Percentiles rank a stretch among this genome's conserved stretches.
phyloP scores from a whole-genome alignment of 2,113 vertebrate genomes.

The Eleginops maclovinus region DNA sequence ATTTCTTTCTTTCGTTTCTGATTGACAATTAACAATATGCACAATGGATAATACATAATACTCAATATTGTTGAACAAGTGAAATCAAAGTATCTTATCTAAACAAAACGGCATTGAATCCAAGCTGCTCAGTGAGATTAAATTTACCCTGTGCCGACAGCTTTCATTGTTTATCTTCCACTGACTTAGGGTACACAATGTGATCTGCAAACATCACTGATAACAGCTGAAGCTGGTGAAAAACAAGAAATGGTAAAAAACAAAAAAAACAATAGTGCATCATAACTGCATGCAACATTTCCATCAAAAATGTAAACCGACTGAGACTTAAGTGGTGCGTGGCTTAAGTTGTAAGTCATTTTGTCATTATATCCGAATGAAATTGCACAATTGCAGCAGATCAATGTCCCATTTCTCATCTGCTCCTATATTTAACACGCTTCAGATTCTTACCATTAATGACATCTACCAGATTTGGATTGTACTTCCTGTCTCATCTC shows the following conservation, averaged over 20 bases:
- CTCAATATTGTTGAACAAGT: background rate
- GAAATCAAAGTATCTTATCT: background rate
- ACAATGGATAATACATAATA: background rate
- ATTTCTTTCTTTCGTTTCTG: too few relatives aligned
- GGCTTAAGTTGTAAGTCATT: too few relatives aligned
- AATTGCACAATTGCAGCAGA: too few relatives aligned
- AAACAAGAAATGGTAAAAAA: background rate
- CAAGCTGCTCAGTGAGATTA: slow-evolving; percentile 34
- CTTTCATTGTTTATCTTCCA: slow-evolving; percentile 22
- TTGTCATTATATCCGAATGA: too few relatives aligned
- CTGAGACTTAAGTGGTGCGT: too few relatives aligned
- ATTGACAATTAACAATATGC: background rate
- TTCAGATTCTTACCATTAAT: too few relatives aligned
- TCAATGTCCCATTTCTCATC: too few relatives aligned
- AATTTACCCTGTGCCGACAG: background rate
- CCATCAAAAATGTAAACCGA: background rate
- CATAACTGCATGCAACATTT: background rate
- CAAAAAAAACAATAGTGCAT: background rate
- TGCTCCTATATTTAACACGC: too few relatives aligned
- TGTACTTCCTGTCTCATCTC: background rate
- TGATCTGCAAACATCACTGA: slow-evolving; percentile 7
- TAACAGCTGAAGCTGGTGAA: slow-evolving; percentile 1
- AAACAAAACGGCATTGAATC: slow-evolving; percentile 1
- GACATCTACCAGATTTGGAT: background rate
- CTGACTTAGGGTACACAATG: slow-evolving; percentile 7